Conservation (phyloP, 2,888 invertebrate species). For the Dryocosmus kuriphilus region DNA sequence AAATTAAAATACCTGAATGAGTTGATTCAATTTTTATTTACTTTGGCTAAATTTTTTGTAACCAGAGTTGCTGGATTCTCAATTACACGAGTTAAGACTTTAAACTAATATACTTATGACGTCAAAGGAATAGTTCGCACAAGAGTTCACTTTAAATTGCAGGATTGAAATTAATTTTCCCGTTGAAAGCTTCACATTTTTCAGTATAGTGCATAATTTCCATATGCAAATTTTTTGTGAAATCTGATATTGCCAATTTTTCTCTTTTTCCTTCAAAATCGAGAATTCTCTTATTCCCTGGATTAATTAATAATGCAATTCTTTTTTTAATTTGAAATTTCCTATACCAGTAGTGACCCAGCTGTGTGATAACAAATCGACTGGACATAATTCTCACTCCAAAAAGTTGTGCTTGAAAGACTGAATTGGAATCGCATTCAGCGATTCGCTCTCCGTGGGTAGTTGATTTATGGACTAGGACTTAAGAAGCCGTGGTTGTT, state of each 20-base stretch:
- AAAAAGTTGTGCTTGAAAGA: constrained; percentile 11
- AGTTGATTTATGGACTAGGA: constrained; percentile 36
- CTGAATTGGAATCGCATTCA: constrained; percentile 34
- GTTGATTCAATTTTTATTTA: not conserved
- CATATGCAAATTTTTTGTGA: too few relatives aligned
- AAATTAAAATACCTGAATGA: not conserved
- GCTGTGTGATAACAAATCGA: not conserved
- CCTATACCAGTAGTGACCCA: not conserved
- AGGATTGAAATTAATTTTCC: not conserved
- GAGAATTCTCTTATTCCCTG: not conserved
- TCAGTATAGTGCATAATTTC: not conserved
- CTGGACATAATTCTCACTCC: not conserved
- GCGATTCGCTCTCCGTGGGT: constrained; percentile 22
- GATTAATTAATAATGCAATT: not conserved
- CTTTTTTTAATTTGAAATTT: not conserved
- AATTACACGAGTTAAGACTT: not conserved
- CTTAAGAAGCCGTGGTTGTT: constrained; percentile 40
- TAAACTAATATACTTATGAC: not conserved
- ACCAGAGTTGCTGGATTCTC: not conserved
- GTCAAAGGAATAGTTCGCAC: not conserved
- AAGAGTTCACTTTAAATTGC: not conserved
- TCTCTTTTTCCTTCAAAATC: not conserved
- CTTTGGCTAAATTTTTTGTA: not conserved
- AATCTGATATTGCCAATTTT: too few relatives aligned
- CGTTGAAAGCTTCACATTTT: too few relatives aligned